Evolutionary conservation across 1,140 invertebrate species (phyloP).

Genomic region (Elymnias hypermnestra): DNA sequence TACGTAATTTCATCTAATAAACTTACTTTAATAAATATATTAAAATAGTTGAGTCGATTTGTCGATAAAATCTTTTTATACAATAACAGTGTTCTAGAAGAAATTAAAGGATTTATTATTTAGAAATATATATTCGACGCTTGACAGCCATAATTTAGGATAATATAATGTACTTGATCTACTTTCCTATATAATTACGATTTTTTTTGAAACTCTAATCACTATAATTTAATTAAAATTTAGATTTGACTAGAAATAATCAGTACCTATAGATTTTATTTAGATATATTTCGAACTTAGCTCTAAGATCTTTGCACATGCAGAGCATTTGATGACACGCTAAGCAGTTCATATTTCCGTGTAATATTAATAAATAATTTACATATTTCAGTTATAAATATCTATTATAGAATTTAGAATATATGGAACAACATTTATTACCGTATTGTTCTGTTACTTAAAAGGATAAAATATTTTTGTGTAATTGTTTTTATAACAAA

Average conservation of each 20-base stretch:
- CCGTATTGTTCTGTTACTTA: no score
- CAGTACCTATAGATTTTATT: slow-evolving; percentile 44
- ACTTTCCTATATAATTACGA: slow-evolving; percentile 7
- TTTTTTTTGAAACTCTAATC: slow-evolving; percentile 14
- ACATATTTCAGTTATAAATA: no score
- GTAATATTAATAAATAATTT: no score
- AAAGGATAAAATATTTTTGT: no score
- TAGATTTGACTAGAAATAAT: slow-evolving; percentile 68
- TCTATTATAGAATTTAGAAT: no score
- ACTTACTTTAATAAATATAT: slow-evolving; percentile 37
- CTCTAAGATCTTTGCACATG: slow-evolving; percentile 1
- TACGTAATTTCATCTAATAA: slow-evolving; percentile 24
- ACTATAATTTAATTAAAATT: slow-evolving; percentile 41
- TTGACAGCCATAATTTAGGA: slow-evolving; percentile 4
- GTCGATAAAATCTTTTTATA: slow-evolving; percentile 71
- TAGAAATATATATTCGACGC: slow-evolving; percentile 8
- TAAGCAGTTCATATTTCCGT: neutral
- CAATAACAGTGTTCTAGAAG: slow-evolving; percentile 51
- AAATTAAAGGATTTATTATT: slow-evolving; percentile 21
- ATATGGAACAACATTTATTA: no score
- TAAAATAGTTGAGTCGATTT: slow-evolving; percentile 68
- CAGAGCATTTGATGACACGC: slow-evolving; percentile 1
- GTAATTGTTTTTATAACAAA: no score
- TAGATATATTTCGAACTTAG: slow-evolving; percentile 12
- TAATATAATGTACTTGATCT: slow-evolving; percentile 10